Evolutionary conservation across 2,888 invertebrate genomes (phyloP).

Genomic region (Drosophila mercatorum): DNA sequence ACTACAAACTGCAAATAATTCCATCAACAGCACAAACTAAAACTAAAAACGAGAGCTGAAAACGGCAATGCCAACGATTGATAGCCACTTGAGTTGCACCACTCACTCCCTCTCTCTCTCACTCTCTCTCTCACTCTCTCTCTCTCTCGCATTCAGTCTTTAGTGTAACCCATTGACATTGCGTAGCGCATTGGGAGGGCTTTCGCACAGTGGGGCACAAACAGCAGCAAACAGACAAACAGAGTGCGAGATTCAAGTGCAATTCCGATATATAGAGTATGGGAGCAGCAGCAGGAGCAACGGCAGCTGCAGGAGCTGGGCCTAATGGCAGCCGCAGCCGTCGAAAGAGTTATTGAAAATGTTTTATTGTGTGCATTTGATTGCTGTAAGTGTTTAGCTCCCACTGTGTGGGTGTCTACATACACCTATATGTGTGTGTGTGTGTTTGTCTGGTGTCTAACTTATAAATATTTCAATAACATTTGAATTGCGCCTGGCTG

Average conservation of each 20-base stretch:
- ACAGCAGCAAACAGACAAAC: constrained; percentile 34
- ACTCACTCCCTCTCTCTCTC: constrained; percentile 13
- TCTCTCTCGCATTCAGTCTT: not conserved
- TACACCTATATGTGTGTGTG: constrained; percentile 1
- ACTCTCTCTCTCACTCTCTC: not conserved
- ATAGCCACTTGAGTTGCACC: constrained; percentile 74
- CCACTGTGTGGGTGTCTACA: constrained; percentile 24
- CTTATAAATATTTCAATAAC: constrained; percentile 81
- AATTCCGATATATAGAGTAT: constrained; percentile 11
- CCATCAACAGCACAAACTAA: constrained; percentile 69
- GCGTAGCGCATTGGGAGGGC: constrained; percentile 64
- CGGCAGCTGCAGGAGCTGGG: not conserved
- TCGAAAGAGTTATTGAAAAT: constrained; percentile 80
- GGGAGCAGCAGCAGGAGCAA: not conserved
- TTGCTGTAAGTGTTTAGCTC: constrained; percentile 75
- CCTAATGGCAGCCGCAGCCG: constrained; percentile 65
- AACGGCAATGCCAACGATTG: constrained; percentile 73
- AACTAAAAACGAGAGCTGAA: constrained; percentile 44
- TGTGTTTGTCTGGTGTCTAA: constrained; percentile 65
- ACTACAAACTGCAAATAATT: constrained; percentile 78
- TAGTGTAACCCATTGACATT: constrained; percentile 37
- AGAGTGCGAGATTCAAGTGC: constrained; percentile 55
- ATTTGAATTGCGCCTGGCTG: constrained; percentile 70
- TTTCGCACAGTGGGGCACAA: constrained; percentile 76
- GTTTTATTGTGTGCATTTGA: constrained; percentile 81